These are phyloP conservation scores for Sakesphorus luctuosus DNA, from an alignment of 2,113 vertebrate species.

Conservation along the genomic window DNA sequence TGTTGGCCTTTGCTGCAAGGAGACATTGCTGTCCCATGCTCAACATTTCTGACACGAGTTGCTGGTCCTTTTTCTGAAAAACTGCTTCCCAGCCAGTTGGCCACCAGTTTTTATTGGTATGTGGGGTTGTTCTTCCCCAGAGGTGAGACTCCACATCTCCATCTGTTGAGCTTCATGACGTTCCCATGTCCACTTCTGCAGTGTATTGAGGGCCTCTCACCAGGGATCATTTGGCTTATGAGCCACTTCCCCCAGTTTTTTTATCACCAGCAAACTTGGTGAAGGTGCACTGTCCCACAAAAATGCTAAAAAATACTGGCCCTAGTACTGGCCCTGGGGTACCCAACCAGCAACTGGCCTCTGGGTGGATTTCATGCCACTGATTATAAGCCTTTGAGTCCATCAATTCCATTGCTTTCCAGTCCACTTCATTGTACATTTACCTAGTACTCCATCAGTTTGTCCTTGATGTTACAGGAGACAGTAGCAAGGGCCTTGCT, in stretches of 20 bases:
- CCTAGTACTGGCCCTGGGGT: not conserved
- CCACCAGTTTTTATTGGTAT: not conserved
- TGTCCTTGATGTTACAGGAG: not conserved
- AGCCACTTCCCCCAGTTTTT: not conserved
- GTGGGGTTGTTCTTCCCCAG: not conserved
- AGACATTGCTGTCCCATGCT: not conserved
- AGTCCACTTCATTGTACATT: not conserved
- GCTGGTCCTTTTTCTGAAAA: not conserved
- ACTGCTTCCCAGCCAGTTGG: not conserved
- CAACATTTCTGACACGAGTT: not conserved
- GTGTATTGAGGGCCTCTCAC: not conserved
- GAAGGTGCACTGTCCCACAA: not conserved
- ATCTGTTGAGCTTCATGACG: not conserved
- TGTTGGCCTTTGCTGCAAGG: not conserved
- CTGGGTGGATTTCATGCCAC: not conserved
- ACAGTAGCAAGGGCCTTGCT: not conserved
- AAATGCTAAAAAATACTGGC: not conserved
- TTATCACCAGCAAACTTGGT: not conserved
- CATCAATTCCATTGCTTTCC: not conserved
- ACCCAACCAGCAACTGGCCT: not conserved
- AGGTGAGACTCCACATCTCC: not conserved
- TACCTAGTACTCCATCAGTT: not conserved
- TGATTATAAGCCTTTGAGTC: not conserved
- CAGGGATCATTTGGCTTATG: not conserved
- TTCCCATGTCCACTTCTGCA: not conserved